Percentiles rank a stretch among this genome's conserved stretches.
Evolutionary conservation across 2,797 vertebrate genomes (phyloP).

Genomic region (Vespertilio murinus): DNA sequence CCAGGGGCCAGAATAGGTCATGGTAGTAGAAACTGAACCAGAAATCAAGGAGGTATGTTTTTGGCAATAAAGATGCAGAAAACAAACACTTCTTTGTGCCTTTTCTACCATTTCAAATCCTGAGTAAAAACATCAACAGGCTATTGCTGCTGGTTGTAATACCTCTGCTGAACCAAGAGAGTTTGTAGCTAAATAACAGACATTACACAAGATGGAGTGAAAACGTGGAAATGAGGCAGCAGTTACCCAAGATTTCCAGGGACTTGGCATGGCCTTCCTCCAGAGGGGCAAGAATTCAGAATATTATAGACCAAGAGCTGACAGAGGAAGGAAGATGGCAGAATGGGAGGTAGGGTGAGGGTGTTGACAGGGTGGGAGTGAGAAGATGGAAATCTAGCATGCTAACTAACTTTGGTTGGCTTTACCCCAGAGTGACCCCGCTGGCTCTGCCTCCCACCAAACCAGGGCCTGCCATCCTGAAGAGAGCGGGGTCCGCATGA

Average conservation of each 20-base stretch:
- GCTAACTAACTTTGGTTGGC: not conserved
- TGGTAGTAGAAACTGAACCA: not conserved
- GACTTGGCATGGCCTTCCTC: not conserved
- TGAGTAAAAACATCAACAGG: not conserved
- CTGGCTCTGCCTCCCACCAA: not conserved
- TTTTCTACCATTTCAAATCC: not conserved
- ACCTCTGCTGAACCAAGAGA: not conserved
- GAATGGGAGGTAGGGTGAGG: rapidly evolving
- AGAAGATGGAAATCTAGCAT: not conserved
- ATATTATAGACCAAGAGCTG: not conserved
- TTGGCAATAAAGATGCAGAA: not conserved
- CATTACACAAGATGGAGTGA: not conserved
- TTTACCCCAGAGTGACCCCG: not conserved
- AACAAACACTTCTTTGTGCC: not conserved
- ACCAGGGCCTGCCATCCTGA: not conserved
- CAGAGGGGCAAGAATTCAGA: not conserved
- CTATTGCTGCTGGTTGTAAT: not conserved
- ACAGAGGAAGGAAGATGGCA: not conserved
- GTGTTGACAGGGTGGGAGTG: not conserved
- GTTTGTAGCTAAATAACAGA: not conserved
- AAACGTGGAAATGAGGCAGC: not conserved
- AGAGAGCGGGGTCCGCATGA: not conserved
- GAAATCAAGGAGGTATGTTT: not conserved
- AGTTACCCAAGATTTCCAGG: not conserved
- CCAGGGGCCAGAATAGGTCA: not conserved